phyloP scores from a whole-genome alignment of 2,113 vertebrate genomes.

The Cyanistes caeruleus region DNA sequence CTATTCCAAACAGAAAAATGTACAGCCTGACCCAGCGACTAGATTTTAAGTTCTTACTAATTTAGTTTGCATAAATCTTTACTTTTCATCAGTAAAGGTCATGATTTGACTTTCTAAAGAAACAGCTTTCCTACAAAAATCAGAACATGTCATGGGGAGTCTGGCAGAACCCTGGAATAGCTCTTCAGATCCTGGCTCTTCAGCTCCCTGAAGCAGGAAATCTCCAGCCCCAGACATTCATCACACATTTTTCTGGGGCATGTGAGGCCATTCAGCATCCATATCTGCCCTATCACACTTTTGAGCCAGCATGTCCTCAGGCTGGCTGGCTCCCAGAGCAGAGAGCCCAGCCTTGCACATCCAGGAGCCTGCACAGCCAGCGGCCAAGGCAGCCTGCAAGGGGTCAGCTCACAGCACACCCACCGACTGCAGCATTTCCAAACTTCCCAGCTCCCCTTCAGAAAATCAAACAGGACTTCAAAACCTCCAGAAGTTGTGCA shows the following conservation, averaged over 20 bases:
- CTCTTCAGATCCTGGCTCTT: neutral
- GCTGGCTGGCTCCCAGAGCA: neutral
- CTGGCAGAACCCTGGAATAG: neutral
- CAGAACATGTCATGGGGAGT: neutral
- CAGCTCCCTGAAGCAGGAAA: neutral
- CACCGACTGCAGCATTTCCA: neutral
- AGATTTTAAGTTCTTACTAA: neutral
- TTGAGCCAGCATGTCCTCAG: neutral
- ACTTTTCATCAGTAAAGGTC: neutral
- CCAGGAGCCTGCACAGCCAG: neutral
- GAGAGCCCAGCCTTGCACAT: fast-evolving
- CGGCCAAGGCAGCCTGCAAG: neutral
- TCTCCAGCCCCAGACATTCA: neutral
- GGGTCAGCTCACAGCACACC: neutral
- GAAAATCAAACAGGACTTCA: neutral
- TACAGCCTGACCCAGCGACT: neutral
- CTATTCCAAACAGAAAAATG: neutral
- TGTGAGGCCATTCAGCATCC: neutral
- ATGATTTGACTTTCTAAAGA: neutral
- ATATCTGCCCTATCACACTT: neutral
- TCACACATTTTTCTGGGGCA: neutral
- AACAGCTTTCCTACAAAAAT: neutral
- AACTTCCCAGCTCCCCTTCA: neutral
- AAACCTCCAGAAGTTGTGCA: neutral
- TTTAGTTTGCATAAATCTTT: neutral